A percentile compares a stretch with the other conserved stretches of the same genome.
Evolutionary conservation across 92 coral and sea anemone species (phyloP).

Genomic region (Bergia sp.): DNA sequence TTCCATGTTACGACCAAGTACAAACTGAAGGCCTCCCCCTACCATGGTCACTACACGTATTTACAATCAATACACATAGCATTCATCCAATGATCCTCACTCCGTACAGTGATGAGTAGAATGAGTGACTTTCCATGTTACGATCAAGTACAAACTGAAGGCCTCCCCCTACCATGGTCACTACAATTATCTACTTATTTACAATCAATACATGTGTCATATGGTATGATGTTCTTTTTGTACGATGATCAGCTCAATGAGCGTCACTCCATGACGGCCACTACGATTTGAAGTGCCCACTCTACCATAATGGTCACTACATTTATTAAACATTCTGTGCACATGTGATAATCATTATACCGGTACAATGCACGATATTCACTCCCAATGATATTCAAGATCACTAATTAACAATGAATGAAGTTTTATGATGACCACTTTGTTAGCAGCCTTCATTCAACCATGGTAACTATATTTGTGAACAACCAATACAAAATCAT

Average conservation of each 20-base stretch:
- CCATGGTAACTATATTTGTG: background rate
- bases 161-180: background rate
- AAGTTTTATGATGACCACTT: background rate
- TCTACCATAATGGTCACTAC: background rate
- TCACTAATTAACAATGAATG: background rate
- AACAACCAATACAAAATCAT: background rate
- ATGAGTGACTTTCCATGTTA: no score
- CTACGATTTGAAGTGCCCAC: background rate
- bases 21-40: no score
- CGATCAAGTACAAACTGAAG: background rate
- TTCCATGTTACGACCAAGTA: no score
- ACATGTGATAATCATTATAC: background rate
- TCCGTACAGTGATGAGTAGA: no score
- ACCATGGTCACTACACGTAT: no score
- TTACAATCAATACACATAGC: no score
- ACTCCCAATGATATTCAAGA: background rate
- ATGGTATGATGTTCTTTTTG: no score
- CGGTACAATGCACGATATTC: background rate
- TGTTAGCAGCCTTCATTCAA: background rate
- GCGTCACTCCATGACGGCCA: background rate
- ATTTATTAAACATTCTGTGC: no score
- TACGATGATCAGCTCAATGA: background rate
- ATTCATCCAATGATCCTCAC: no score
- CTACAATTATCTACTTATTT: background rate
- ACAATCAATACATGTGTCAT: background rate